phyloP scores from a whole-genome alignment of 2,888 invertebrate species.

The Beris chalybata region DNA sequence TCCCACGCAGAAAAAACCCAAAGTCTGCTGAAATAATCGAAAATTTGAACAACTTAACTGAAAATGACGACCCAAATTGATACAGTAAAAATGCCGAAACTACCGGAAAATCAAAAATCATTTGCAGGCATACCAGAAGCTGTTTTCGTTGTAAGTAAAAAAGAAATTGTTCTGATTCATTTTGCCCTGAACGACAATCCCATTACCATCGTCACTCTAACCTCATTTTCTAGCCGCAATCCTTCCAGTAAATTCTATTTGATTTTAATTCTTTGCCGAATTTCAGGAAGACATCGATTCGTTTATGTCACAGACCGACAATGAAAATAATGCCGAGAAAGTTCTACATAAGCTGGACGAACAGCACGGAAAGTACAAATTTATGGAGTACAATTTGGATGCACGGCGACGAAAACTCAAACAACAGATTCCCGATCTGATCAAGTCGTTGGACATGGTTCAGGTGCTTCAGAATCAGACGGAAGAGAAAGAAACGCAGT shows the following conservation, averaged over 20 bases:
- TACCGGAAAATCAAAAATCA: constrained; percentile 58
- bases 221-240: constrained; percentile 3
- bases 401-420: constrained; percentile 85
- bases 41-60: background rate
- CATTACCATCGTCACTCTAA: background rate
- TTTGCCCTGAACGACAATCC: constrained; percentile 12
- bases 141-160: constrained; percentile 75
- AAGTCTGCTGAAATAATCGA: constrained; percentile 5
- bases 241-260: constrained; percentile 14
- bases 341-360: constrained; percentile 88
- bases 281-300: constrained; percentile 91
- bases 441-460: constrained; percentile 88
- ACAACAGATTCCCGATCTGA: constrained; percentile 92
- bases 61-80: constrained; percentile 52
- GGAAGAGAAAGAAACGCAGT: constrained; percentile 78
- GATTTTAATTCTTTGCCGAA: constrained; percentile 5
- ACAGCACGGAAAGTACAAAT: constrained; percentile 94
- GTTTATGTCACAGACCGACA: constrained; percentile 84
- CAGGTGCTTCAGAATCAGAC: constrained; percentile 81
- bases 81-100: constrained; percentile 53
- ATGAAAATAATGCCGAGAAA: constrained; percentile 79
- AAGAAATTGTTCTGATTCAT: background rate
- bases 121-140: constrained; percentile 88
- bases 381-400: constrained; percentile 91
- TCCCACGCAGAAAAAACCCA: constrained; percentile 5